phyloP scores from a whole-genome alignment of 2,797 vertebrate genomes.

The Dallia pectoralis region DNA sequence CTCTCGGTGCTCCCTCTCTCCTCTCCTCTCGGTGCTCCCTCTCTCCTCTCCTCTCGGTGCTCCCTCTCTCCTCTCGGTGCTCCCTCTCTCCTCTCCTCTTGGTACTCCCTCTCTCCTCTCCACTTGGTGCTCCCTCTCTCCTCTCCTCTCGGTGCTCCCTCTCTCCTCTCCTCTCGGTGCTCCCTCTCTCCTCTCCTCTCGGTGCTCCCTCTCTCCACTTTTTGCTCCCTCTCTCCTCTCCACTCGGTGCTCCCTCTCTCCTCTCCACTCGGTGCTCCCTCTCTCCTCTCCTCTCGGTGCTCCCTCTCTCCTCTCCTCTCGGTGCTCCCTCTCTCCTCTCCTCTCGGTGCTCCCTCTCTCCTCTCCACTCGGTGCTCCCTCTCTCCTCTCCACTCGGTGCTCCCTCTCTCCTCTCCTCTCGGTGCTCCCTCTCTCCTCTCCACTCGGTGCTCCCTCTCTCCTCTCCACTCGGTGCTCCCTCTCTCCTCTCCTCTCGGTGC shows the following conservation, averaged over 20 bases:
- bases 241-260: conserved; percentile 34
- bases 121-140: conserved; percentile 33
- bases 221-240: conserved; percentile 17
- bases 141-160: conserved; percentile 46
- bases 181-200: conserved; percentile 16
- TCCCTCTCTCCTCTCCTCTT: conserved; percentile 13
- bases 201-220: conserved; percentile 25
- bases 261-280: conserved; percentile 46
- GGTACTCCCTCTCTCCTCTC: conserved; percentile 10
- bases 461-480: conserved; percentile 28
- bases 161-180: conserved; percentile 37
- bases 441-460: conserved; percentile 6
- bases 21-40: too few species aligned
- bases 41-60: conserved; percentile 10
- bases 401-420: conserved; percentile 59
- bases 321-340: conserved; percentile 10
- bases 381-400: conserved; percentile 35
- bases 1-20: conserved; percentile 47
- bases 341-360: conserved; percentile 31
- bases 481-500: conserved; percentile 19
- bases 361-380: conserved; percentile 30
- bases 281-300: conserved; percentile 36
- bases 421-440: conserved; percentile 18
- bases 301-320: conserved; percentile 13
- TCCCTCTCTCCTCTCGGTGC: conserved; percentile 28